Base-by-base conservation (phyloP, 2,113 vertebrate genomes). In the Oostethus manadensis region DNA sequence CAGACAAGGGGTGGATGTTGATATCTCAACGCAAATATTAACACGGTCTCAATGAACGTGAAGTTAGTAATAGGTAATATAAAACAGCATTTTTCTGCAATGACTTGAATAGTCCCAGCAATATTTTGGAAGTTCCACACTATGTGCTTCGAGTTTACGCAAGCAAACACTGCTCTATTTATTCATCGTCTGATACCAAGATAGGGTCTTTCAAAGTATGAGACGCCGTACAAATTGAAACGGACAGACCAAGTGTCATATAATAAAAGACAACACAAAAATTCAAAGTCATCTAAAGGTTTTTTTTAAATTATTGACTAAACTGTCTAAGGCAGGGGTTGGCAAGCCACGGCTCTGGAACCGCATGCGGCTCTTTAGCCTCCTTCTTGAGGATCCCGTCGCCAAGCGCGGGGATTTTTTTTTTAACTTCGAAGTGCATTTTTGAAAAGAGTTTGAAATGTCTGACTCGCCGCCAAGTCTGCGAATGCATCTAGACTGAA, bases 1-100 rank as follows among this genome's bases (percentile, higher is more conserved):
- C 14, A 51, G 20, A 60, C 15, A 2, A 71, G 54, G 62, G 60
- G 58, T 61, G 71, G 44, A 22, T 64, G 35, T 18, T 62, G 22
- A 11, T 57, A 45, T 49, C 46, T 56, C 40, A 56, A 26, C 54
- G 35, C 47, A 55, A 71, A 62, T 57, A 53, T 60, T 29, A 60
- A 66, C 51, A 70, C 16, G 38, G 16, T 47, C 62, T 22, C 16
- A 38, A 49, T 58, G 8, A 66, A 16, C 26, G 56, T 18, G n/a
- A 20, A 13, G 17, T 53, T 64, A 38, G 46, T 17, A 42, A 66
- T 40, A 23, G 14, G 48, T 18, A 53, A 18, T 26, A 38, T 10
- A 51, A 51, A 17, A 54, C n/a, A n/a, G 23, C 23, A 1, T 59
- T 23, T 26, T 16, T 56, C 40, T 26, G 13, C 40, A 57, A 57